Base-by-base conservation (phyloP, 1,140 invertebrate genomes). In the Teleogryllus occipitalis region DNA sequence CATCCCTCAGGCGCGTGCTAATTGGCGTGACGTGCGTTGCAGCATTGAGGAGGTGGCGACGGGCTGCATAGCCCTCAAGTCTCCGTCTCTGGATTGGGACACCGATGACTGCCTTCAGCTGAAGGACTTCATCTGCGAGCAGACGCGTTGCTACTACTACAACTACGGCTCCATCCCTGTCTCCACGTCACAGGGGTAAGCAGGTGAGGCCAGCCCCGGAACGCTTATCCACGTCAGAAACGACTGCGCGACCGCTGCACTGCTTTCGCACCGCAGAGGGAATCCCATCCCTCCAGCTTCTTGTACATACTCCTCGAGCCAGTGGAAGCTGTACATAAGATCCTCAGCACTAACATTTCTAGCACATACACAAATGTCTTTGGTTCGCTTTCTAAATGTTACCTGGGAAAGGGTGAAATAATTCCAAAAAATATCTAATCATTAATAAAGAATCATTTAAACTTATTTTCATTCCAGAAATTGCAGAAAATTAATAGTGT, bases 91-190 rank as follows among this genome's bases (percentile, higher is more conserved):
- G 85, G 89, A 91, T 83, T 96, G 94, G 94, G 91, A 92, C 85
- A 90, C 92, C 18, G 90, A 94, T 84, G 92, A 95, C 86, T 96
- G 94, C 85, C 92, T 90, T n/a, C 89, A 91, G 82, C 89, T 93
- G 81, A 95, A 95, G 88, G 93, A 95, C 87, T 95, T 95, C 85
- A 95, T 95, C 83, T 95, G 94, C 87, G 93, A 95, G 87, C 93
- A 95, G 87, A 95, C 93, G 80, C 89, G 94, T 85, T 96, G 94
- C 88, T 95, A 95, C 88, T 96, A 95, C 88, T 95, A 94, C 89
- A 95, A 96, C 88, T 96, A 95, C 87, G 94, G 93, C 85, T 94
- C 93, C 86, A 94, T 95, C 89, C 93, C 93, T 85, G 93, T 94
- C 84, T 94, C 93, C 84, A 92, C 93, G 83, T 90, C 92, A 90